These are phyloP conservation scores for Harpalus rufipes DNA, from an alignment of 2,888 invertebrate genomes.

Conservation along the genomic window DNA sequence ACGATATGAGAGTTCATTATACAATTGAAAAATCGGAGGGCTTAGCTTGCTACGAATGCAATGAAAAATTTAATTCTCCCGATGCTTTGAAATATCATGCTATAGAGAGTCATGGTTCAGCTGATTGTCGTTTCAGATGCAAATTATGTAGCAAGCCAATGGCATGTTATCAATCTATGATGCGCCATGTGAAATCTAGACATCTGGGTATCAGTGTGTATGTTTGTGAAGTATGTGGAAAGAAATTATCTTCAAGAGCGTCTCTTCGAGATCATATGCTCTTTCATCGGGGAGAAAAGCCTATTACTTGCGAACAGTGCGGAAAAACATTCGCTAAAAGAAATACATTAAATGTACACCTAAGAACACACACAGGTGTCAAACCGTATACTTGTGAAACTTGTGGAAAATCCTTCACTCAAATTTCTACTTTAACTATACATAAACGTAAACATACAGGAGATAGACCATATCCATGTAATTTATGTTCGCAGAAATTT, in stretches of 20 bases:
- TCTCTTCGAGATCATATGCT: slow-evolving; percentile 76
- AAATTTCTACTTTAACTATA: slow-evolving; percentile 70
- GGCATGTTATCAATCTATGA: slow-evolving; percentile 60
- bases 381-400: slow-evolving; percentile 75
- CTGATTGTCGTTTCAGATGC: slow-evolving; percentile 53
- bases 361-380: slow-evolving; percentile 72
- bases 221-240: slow-evolving; percentile 70
- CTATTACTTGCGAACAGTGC: slow-evolving; percentile 70
- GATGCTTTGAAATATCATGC: slow-evolving; percentile 16
- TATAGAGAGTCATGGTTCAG: slow-evolving; percentile 1
- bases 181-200: slow-evolving; percentile 61
- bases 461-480: slow-evolving; percentile 71
- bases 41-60: slow-evolving; percentile 36
- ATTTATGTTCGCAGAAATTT: slow-evolving; percentile 70
- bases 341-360: slow-evolving; percentile 73
- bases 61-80: background rate
- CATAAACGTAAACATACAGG: slow-evolving; percentile 73
- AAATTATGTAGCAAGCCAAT: slow-evolving; percentile 60
- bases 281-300: slow-evolving; percentile 22
- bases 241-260: slow-evolving; percentile 52
- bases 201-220: slow-evolving; percentile 67
- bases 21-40: background rate
- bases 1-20: background rate
- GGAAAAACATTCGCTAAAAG: slow-evolving; percentile 74
- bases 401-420: slow-evolving; percentile 71